Evolutionary conservation across 2,113 vertebrate species (phyloP).

Genomic region (Pseudopodoces humilis): DNA sequence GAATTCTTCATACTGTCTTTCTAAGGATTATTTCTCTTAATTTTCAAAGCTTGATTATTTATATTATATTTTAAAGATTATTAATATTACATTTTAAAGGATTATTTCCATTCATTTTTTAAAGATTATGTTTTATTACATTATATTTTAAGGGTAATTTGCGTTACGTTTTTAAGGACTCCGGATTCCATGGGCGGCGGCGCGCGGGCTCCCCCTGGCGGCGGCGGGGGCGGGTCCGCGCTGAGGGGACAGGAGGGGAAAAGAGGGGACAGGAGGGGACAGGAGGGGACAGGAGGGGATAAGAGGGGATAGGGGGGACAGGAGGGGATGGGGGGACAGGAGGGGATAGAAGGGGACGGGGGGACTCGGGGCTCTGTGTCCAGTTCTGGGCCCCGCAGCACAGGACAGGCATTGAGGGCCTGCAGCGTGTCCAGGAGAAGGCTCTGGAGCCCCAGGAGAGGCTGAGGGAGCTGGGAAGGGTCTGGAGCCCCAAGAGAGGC

Average conservation of each 20-base stretch:
- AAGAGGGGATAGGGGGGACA: no score
- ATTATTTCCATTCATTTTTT: fast-evolving
- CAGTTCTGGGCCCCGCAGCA: not conserved
- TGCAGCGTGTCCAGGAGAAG: not conserved
- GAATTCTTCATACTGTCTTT: no score
- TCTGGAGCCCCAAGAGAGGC: not conserved
- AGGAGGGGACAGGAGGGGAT: not conserved
- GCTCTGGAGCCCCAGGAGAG: not conserved
- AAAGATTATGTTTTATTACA: fast-evolving
- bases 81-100: fast-evolving
- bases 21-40: not conserved
- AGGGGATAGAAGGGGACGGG: not conserved
- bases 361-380: not conserved
- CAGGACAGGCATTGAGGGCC: not conserved
- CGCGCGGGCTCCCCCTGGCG: not conserved
- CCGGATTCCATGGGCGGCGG: not conserved
- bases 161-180: fast-evolving
- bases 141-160: not conserved
- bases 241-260: not conserved
- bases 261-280: not conserved
- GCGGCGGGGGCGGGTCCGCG: not conserved
- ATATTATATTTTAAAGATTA: fast-evolving
- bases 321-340: not conserved
- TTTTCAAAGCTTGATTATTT: not conserved
- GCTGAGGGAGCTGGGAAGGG: not conserved